These are phyloP conservation scores for Tinea trinotella DNA, from an alignment of 2,888 invertebrate genomes.

Conservation along the genomic window DNA sequence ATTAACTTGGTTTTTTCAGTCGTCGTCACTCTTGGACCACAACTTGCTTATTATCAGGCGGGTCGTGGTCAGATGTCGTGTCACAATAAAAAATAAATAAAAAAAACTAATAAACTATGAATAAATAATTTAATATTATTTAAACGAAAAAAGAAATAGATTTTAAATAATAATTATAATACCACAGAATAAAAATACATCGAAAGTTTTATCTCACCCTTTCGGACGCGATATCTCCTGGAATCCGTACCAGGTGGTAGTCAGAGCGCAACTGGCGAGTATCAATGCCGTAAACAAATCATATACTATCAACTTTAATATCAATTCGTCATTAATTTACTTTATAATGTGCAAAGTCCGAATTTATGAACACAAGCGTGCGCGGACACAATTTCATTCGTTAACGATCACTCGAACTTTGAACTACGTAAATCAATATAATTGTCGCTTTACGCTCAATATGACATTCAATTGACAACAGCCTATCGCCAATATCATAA, in stretches of 20 bases:
- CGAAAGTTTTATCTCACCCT: conserved; percentile 3
- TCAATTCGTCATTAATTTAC: conserved; percentile 9
- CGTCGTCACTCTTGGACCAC: too few relatives aligned
- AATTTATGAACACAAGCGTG: not conserved
- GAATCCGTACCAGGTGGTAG: conserved; percentile 28
- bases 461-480: not conserved
- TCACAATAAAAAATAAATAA: too few relatives aligned
- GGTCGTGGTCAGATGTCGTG: too few relatives aligned
- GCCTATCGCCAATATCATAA: too few relatives aligned
- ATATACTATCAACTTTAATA: conserved; percentile 10
- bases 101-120: too few relatives aligned
- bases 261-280: conserved; percentile 26
- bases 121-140: too few relatives aligned
- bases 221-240: not conserved
- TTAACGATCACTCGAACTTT: conserved; percentile 6
- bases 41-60: too few relatives aligned
- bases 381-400: not conserved
- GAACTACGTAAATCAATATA: conserved; percentile 10
- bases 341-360: conserved; percentile 12
- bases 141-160: too few relatives aligned
- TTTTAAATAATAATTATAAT: too few relatives aligned
- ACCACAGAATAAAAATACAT: too few relatives aligned
- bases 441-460: not conserved
- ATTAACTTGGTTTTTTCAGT: too few relatives aligned
- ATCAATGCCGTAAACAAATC: not conserved